phyloP scores from a whole-genome alignment of 1,140 invertebrate species.

The Rhynchophorus ferrugineus region DNA sequence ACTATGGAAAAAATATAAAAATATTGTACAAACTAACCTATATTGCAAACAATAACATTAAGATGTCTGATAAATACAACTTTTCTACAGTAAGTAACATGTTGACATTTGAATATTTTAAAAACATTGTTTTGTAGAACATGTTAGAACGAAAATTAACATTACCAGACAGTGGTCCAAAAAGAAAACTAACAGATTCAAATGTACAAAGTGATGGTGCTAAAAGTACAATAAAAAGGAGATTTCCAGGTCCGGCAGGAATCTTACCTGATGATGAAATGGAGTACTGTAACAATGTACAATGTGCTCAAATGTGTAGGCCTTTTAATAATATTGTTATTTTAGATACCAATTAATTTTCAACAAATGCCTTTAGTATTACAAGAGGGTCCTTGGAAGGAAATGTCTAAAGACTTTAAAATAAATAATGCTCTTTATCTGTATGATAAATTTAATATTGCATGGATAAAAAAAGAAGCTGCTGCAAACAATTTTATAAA shows the following conservation, averaged over 20 bases:
- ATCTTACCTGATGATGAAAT: conserved; percentile 9
- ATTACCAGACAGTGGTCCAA: too few species aligned
- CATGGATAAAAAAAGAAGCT: conserved; percentile 25
- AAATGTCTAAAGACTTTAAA: conserved; percentile 19
- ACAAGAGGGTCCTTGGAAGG: conserved; percentile 19
- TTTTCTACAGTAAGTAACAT: too few species aligned
- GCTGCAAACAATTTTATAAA: conserved; percentile 12
- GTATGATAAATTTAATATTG: conserved; percentile 26
- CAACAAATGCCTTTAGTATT: conserved; percentile 14
- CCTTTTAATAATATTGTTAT: too few species aligned
- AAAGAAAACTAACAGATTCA: too few species aligned
- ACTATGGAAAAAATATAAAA: too few species aligned
- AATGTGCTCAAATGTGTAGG: not conserved
- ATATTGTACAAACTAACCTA: too few species aligned
- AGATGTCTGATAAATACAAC: too few species aligned
- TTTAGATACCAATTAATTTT: conserved; percentile 8
- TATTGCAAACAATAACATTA: too few species aligned
- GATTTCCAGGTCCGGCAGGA: conserved; percentile 27
- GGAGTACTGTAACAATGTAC: not conserved
- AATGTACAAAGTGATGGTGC: too few species aligned
- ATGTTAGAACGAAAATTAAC: too few species aligned
- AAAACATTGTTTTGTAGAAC: too few species aligned
- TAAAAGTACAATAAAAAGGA: conserved; percentile 13
- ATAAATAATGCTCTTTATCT: conserved; percentile 5
- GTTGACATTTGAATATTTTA: too few species aligned